phyloP scores from a whole-genome alignment of 1,140 invertebrate genomes.

The Heliconius hermathena region DNA sequence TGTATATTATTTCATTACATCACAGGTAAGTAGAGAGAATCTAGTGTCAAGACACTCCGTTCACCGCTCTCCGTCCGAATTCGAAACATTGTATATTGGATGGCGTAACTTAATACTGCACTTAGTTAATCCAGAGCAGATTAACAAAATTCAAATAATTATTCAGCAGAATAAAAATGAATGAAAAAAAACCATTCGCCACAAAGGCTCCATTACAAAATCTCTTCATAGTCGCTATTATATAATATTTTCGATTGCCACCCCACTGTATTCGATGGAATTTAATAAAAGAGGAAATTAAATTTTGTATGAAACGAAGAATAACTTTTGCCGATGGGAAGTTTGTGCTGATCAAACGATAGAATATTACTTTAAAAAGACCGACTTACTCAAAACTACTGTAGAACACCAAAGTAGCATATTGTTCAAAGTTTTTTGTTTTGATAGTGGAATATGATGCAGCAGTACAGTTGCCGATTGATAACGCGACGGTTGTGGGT shows the following conservation, averaged over 20 bases:
- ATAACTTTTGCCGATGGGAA: slow-evolving; percentile 43
- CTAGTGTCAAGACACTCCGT: no score
- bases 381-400: slow-evolving; percentile 15
- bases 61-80: no score
- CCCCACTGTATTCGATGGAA: slow-evolving; percentile 52
- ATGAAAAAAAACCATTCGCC: neutral
- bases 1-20: no score
- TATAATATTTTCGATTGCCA: slow-evolving; percentile 65
- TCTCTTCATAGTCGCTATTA: slow-evolving; percentile 47
- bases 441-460: neutral
- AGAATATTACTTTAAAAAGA: slow-evolving; percentile 32
- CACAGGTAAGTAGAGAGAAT: no score
- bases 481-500: no score
- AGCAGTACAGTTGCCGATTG: no score
- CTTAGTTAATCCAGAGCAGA: neutral
- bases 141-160: neutral
- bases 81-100: no score
- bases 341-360: slow-evolving; percentile 33
- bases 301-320: slow-evolving; percentile 57
- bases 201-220: slow-evolving; percentile 6
- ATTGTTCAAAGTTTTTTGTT: neutral
- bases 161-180: neutral
- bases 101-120: no score
- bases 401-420: neutral
- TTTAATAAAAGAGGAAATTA: slow-evolving; percentile 63